These are phyloP conservation scores for Sesia bembeciformis DNA, from an alignment of 2,888 invertebrate genomes.

Conservation along the genomic window DNA sequence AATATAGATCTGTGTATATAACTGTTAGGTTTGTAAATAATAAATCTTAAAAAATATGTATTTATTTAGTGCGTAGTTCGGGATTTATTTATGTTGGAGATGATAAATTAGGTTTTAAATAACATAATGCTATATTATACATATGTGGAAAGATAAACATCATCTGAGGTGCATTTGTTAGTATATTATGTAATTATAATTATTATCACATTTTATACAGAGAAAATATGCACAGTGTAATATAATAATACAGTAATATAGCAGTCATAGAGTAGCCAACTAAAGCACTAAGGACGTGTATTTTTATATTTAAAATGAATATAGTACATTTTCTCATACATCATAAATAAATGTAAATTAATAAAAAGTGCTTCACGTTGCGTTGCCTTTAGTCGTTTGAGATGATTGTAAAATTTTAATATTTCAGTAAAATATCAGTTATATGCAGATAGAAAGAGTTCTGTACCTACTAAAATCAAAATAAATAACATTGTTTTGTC, in stretches of 20 bases:
- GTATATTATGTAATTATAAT: constrained; percentile 20
- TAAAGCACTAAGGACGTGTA: constrained; percentile 72
- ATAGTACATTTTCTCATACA: constrained; percentile 40
- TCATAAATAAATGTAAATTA: constrained; percentile 18
- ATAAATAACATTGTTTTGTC: constrained; percentile 44
- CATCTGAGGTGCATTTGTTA: constrained; percentile 39
- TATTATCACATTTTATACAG: constrained; percentile 24
- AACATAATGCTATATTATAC: too few relatives aligned
- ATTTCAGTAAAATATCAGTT: background rate
- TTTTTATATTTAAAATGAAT: constrained; percentile 55
- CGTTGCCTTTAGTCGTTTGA: constrained; percentile 41
- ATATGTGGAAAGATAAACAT: constrained; percentile 13
- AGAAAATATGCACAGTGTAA: constrained; percentile 9
- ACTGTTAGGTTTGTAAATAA: constrained; percentile 64
- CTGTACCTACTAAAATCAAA: constrained; percentile 20
- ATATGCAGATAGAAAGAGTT: background rate
- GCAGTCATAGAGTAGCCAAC: constrained; percentile 29
- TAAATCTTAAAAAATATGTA: constrained; percentile 41
- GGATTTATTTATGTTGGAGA: constrained; percentile 6
- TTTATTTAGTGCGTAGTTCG: constrained; percentile 41
- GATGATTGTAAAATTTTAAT: background rate
- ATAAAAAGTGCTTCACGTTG: constrained; percentile 42
- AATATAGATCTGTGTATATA: constrained; percentile 68
- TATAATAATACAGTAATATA: constrained; percentile 8
- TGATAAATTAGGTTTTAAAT: background rate